Conservation (phyloP, 2,888 invertebrate genomes). For the Hirtodrosophila trivittata region DNA sequence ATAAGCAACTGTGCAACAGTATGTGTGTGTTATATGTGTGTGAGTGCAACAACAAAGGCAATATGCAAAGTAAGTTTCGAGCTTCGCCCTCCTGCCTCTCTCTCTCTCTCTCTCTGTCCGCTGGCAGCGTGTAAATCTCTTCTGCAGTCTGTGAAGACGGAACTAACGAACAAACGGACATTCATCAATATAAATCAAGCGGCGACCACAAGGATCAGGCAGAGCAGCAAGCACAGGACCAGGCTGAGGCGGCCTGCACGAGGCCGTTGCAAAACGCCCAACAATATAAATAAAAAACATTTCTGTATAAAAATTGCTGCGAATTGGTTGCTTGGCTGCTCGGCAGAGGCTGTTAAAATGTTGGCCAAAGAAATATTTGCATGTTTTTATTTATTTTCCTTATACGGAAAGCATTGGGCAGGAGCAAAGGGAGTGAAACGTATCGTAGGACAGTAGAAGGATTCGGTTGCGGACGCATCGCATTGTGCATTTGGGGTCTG, state of each 20-base stretch:
- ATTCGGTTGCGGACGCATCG: constrained; percentile 40
- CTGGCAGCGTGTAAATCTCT: constrained; percentile 71
- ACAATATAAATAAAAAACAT: constrained; percentile 72
- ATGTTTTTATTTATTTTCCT: constrained; percentile 71
- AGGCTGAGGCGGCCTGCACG: constrained; percentile 11
- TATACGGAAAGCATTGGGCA: constrained; percentile 41
- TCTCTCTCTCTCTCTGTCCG: constrained; percentile 19
- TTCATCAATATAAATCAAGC: constrained; percentile 83
- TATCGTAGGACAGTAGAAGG: constrained; percentile 24
- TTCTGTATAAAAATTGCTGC: constrained; percentile 66
- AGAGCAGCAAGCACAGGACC: constrained; percentile 20
- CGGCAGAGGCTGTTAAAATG: constrained; percentile 61
- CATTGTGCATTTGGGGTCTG: constrained; percentile 56
- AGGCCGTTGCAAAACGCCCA: constrained; percentile 32
- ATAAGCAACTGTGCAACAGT: constrained; percentile 56
- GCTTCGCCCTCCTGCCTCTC: constrained; percentile 32
- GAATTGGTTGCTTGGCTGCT: constrained; percentile 47
- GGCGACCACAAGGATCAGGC: constrained; percentile 76
- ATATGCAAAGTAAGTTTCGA: constrained; percentile 61
- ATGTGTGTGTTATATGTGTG: constrained; percentile 11
- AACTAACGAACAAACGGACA: constrained; percentile 79
- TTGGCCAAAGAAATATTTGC: constrained; percentile 75
- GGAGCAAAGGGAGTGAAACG: constrained; percentile 7
- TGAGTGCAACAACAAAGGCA: constrained; percentile 48
- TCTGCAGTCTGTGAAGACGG: constrained; percentile 75